A percentile compares a stretch with the other conserved stretches of the same genome.
phyloP scores from a whole-genome alignment of 2,888 invertebrate species.

The Andrena minutula region DNA sequence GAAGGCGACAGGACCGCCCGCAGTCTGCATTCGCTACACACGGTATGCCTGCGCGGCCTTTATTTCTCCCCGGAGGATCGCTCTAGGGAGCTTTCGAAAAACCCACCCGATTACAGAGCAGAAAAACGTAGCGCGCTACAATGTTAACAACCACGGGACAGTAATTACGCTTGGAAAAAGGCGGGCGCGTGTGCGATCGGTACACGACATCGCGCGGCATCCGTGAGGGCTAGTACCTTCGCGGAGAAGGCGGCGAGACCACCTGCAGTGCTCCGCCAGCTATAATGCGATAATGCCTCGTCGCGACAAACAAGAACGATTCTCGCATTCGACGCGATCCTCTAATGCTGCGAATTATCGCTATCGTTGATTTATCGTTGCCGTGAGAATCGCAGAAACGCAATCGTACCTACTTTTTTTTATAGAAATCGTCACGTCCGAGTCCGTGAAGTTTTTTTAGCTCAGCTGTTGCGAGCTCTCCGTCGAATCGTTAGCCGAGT shows the following conservation, averaged over 20 bases:
- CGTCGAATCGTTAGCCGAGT: slow-evolving; percentile 3
- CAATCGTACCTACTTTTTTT: slow-evolving; percentile 8
- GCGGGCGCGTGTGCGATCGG: slow-evolving; percentile 32
- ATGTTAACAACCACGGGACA: slow-evolving; percentile 43
- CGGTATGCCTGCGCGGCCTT: background rate
- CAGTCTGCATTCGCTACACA: slow-evolving; percentile 18
- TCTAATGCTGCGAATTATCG: background rate
- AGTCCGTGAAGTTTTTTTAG: slow-evolving; percentile 8
- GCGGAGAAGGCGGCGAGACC: slow-evolving; percentile 61
- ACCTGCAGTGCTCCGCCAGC: slow-evolving; percentile 62
- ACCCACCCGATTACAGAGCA: background rate
- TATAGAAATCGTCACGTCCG: slow-evolving; percentile 3
- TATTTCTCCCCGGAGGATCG: background rate
- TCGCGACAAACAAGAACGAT: slow-evolving; percentile 37
- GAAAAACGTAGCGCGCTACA: slow-evolving; percentile 29
- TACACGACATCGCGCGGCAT: background rate
- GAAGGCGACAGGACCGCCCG: slow-evolving; percentile 75
- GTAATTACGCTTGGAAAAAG: slow-evolving; percentile 13
- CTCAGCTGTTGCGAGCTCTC: background rate
- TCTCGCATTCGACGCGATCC: slow-evolving; percentile 16
- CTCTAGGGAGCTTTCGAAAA: slow-evolving; percentile 12
- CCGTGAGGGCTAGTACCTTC: slow-evolving; percentile 12
- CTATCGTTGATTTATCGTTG: slow-evolving; percentile 33
- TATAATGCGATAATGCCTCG: slow-evolving; percentile 21
- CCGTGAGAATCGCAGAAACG: slow-evolving; percentile 15